Base-by-base conservation (phyloP, 2,113 vertebrate species). In the Eudyptes chrysolophus region DNA sequence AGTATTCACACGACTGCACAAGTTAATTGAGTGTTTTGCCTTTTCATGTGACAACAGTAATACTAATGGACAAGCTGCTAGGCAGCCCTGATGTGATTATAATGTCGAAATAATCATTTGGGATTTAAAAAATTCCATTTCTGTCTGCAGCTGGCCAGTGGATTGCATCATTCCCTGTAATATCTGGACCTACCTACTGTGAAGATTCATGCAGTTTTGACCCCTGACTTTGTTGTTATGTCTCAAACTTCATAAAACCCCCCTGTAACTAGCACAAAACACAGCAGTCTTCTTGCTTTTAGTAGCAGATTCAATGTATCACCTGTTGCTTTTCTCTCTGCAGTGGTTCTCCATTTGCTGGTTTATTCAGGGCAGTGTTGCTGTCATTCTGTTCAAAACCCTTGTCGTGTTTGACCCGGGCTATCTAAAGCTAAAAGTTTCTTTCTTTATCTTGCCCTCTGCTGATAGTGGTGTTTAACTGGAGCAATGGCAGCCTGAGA, bases 261-360 rank as follows among this genome's bases (percentile, higher is more conserved):
- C 36, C 5, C 87, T 85, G 94, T 58, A 97, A 95, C 93, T 96
- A 26, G 96, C 89, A 94, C 96, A 95, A 69, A 97, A 85, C 95
- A 46, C 95, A 96, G 95, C 96, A 66, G 97, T 97, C 25, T 13
- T 57, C 6, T 13, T 82, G 77, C 91, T 95, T 92, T 82, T 42
- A 82, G 94, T 38, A 89, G 87, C 74, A 83, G 74, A 85, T 72
- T 87, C 84, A 82, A 51, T 93, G 75, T 40, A 25, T 97, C 87
- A 69, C 87, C 87, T 91, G 60, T 84, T 79, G 95, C 94, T 94
- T 95, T 96, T 66, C 96, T 96, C 95, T 97, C 58, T 10, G 61
- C 79, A 62, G 94, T 61, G 44, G 18, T 60, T 84, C 72, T 92
- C 69, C 54, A 30, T 72, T 94, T 84, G 49, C 91, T 92, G 87